Percentiles rank a stretch among this genome's conserved stretches.
These are phyloP conservation scores for Rhizomys pruinosus DNA, from an alignment of 2,113 vertebrate genomes.

Conservation along the genomic window DNA sequence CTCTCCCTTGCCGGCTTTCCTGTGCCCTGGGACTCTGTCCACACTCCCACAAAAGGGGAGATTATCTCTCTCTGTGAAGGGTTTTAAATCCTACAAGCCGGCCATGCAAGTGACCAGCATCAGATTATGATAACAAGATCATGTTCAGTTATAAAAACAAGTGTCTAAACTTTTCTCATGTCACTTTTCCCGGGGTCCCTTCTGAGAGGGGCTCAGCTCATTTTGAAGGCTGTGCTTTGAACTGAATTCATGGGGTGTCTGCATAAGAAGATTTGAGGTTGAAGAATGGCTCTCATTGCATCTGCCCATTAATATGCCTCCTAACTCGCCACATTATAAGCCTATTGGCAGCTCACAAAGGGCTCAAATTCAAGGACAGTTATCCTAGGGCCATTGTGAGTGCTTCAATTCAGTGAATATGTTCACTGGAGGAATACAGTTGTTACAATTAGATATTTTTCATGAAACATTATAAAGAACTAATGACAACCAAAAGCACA, in stretches of 20 bases:
- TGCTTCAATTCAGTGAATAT: conserved; percentile 91
- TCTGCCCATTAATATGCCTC: conserved; percentile 99
- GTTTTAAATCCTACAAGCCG: conserved; percentile 93
- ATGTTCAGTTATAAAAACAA: conserved; percentile 98
- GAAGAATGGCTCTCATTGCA: conserved; percentile 95
- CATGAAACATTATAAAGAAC: conserved; percentile 88
- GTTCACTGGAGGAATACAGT: conserved; percentile 96
- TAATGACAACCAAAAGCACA: conserved; percentile 83
- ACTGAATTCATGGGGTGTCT: conserved; percentile 99
- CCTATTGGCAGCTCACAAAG: conserved; percentile 99
- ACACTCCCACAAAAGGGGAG: conserved; percentile 95
- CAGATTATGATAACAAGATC: conserved; percentile 99
- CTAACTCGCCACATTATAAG: conserved; percentile 99
- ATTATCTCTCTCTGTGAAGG: conserved; percentile 94
- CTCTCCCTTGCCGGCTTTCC: conserved; percentile 90
- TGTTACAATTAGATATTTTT: conserved; percentile 98
- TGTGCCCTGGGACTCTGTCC: conserved; percentile 93
- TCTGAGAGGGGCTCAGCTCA: conserved; percentile 89
- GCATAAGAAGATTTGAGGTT: conserved; percentile 99
- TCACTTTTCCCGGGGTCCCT: conserved; percentile 94
- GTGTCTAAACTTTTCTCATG: conserved; percentile 99
- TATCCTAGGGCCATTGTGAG: conserved; percentile 98
- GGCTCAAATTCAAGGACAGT: conserved; percentile 96
- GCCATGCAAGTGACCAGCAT: conserved; percentile 94
- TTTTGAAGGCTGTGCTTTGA: conserved; percentile 97